Evolutionary conservation across 2,113 vertebrate genomes (phyloP), one percentile per base, ranked within the genome.

Genomic region (Tragulus kanchil): DNA sequence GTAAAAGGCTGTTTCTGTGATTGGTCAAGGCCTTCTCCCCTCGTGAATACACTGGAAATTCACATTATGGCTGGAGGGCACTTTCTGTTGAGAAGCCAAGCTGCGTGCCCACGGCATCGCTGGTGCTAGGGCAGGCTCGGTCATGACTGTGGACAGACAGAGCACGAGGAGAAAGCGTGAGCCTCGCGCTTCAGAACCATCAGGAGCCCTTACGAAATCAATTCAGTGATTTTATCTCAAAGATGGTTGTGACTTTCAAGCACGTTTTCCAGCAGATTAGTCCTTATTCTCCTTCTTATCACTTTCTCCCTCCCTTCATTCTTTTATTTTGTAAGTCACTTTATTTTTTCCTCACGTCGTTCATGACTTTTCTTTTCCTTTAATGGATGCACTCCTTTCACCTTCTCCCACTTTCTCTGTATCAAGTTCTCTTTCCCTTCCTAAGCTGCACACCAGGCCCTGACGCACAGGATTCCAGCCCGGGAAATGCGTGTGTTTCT

Each of bases 1-100:
- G 90, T 85, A 96, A 92, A 92, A 94, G 83, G 45, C 92, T 36
- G 28, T 59, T 90, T 92, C 95, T 96, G 95, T 4, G 90, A 83
- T 95, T 75, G 90, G 90, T 97, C 96, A 95, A 59, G 87, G 31
- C 45, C 85, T 77, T 50, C 58, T 26, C 25, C 16, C 9, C 50
- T 2, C 62, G 59, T 96, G 95, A 1, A 6, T 81, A 48, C 16
- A 4, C 28, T 26, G 45, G 36, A 58, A 77, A 26, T 10, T 5
- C 89, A 88, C 81, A 9, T 11, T 2, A 9, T 5, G 0, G 23
- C 26, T 1, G 17, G 0, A 1, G 1, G 6, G 77, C 3, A 0
- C 9, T 42, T 56, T n/a, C 61, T 3, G 1, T 15, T 69, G 77
- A 31, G 67, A 11, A 54, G 42, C 2, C 50, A 16, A 56, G 69